These are phyloP conservation scores for Apostichopus californicus DNA, from an alignment of 35 echinoderm and acorn worm species.

Conservation along the genomic window DNA sequence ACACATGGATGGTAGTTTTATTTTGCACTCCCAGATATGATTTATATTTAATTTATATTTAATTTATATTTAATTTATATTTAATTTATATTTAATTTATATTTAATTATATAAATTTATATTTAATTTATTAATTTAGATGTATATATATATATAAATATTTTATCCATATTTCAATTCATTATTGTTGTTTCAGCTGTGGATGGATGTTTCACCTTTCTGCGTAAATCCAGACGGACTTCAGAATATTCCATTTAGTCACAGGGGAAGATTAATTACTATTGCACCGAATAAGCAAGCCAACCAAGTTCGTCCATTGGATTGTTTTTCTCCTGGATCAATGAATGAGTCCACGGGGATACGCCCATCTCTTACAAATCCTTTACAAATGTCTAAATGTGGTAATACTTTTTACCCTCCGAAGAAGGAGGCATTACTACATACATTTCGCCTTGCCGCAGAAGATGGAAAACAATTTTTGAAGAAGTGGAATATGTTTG, in stretches of 20 bases:
- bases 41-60: too few species aligned
- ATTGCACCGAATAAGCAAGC: conserved; percentile 19
- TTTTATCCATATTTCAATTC: too few species aligned
- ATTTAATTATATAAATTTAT: too few species aligned
- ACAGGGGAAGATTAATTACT: conserved; percentile 12
- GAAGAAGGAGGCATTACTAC: background rate
- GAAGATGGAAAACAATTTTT: conserved; percentile 24
- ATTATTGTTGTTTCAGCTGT: background rate
- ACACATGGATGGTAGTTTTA: too few species aligned
- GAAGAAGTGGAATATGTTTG: conserved; percentile 24
- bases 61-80: too few species aligned
- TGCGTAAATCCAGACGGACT: conserved; percentile 12
- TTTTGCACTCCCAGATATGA: too few species aligned
- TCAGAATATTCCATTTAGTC: conserved; percentile 21
- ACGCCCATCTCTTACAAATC: background rate
- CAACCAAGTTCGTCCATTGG: background rate
- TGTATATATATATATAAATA: too few species aligned
- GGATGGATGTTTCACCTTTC: background rate
- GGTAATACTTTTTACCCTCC: conserved; percentile 1
- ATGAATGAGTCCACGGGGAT: conserved; percentile 6
- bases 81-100: too few species aligned
- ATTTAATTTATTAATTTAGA: too few species aligned
- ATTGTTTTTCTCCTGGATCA: conserved; percentile 1
- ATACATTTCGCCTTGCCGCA: background rate
- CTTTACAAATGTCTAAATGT: background rate